Base-by-base conservation (phyloP, 2,797 vertebrate species). In the Neosilurus mollespiculum region DNA sequence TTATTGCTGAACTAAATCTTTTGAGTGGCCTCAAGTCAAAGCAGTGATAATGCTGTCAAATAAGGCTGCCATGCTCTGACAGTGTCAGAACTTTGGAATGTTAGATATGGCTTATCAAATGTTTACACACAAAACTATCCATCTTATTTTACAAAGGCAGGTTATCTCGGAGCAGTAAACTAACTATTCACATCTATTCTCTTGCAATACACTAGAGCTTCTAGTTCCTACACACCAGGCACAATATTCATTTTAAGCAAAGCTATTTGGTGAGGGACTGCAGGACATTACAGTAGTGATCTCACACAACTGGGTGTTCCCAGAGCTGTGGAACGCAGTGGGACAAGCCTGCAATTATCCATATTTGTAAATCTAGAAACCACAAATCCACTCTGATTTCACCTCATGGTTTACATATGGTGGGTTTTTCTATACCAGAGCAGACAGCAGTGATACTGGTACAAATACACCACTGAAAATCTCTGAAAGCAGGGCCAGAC, bases 281-380 rank as follows among this genome's bases (percentile, higher is more conserved):
- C 26, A 43, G 77, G 73, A 83, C 54, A 54, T 79, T 65, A 26
- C 18, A 84, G 77, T 58, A 18, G 59, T 83, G 84, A 80, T 76
- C 77, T 65, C 26, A 69, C 62, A 70, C 30, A 26, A 78, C 84
- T 86, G 87, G 87, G 87, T 83, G 87, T 86, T 88, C 70, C 84
- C 83, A 65, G 62, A 75, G 67, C 43, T 64, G 62, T 77, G 83
- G 84, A 88, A 89, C 85, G 81, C 83, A 82, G 84, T 76, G 64
- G 26, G 53, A 71, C 81, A 53, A 76, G 67, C 81, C 69, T 83
- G 81, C 73, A 87, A 88, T 87, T 87, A 87, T 87, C 78, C 84
- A 81, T 81, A 78, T 85, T 80, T 85, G 64, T 73, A 82, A 69
- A 70, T 88, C 76, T 85, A 82, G 61, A 89, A 87, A 89, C 72